Evolutionary conservation across 1,140 invertebrate species (phyloP).

Genomic region (Notospermus geniculatus): DNA sequence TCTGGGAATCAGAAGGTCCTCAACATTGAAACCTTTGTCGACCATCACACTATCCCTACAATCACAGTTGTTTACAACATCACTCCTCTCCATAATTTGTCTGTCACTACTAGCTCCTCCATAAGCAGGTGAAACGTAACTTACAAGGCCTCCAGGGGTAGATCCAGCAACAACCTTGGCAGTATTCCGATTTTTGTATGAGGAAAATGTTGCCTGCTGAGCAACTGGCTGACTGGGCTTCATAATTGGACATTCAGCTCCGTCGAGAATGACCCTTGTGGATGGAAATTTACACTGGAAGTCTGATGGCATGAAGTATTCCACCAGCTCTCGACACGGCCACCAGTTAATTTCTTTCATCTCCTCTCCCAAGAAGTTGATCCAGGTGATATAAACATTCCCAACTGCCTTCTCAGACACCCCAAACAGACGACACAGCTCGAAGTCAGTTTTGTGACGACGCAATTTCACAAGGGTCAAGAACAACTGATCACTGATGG

Average conservation of each 20-base stretch:
- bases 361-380: not conserved
- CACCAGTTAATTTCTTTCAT: not conserved
- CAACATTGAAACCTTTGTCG: slow-evolving; percentile 20
- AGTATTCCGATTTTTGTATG: slow-evolving; percentile 6
- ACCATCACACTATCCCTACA: slow-evolving; percentile 9
- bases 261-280: slow-evolving; percentile 1
- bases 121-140: slow-evolving; percentile 16
- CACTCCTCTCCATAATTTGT: slow-evolving; percentile 15
- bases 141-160: not conserved
- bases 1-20: slow-evolving; percentile 16
- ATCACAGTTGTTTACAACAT: slow-evolving; percentile 9
- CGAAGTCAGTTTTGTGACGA: slow-evolving; percentile 29
- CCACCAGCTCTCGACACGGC: not conserved
- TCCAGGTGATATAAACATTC: not conserved
- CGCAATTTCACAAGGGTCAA: slow-evolving; percentile 38
- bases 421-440: slow-evolving; percentile 34
- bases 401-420: not conserved
- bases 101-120: slow-evolving; percentile 21
- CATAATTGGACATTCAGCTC: slow-evolving; percentile 16
- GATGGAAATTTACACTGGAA: slow-evolving; percentile 1
- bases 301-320: not conserved
- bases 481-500: slow-evolving; percentile 30
- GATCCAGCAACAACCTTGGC: not conserved
- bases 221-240: slow-evolving; percentile 25
- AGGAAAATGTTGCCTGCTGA: slow-evolving; percentile 26